Percentiles rank a stretch among this genome's conserved stretches.
Conservation (phyloP, 2,888 invertebrate species). For the Orthonevra nobilis region DNA sequence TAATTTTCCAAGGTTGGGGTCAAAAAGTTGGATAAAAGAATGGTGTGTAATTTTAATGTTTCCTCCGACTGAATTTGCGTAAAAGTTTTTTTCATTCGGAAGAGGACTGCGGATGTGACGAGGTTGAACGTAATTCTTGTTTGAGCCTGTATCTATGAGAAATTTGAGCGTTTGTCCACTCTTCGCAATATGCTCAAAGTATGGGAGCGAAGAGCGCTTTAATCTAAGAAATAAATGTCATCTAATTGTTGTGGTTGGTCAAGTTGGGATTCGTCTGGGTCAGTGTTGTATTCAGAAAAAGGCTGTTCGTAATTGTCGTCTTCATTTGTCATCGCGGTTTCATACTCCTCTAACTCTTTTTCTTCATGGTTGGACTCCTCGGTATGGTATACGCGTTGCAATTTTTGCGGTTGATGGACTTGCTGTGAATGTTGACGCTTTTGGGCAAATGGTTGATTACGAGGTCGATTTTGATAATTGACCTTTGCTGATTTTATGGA, state of each 20-base stretch:
- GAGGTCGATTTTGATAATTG: conserved; percentile 10
- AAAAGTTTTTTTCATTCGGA: conserved; percentile 40
- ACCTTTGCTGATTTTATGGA: conserved; percentile 9
- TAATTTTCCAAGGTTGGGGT: conserved; percentile 13
- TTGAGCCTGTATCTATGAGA: conserved; percentile 20
- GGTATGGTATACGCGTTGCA: conserved; percentile 25
- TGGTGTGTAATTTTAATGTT: conserved; percentile 42
- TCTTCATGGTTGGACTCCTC: conserved; percentile 21
- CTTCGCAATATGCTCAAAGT: conserved; percentile 21
- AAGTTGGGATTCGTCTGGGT: conserved; percentile 6
- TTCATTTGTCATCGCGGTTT: conserved; percentile 7
- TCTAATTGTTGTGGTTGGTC: conserved; percentile 22
- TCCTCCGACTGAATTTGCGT: conserved; percentile 40
- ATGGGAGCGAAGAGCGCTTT: conserved; percentile 31
- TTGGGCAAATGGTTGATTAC: background rate
- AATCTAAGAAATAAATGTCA: conserved; percentile 44
- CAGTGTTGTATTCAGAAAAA: background rate
- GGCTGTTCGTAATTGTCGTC: conserved; percentile 21
- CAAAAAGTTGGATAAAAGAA: conserved; percentile 6
- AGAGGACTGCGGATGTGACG: conserved; percentile 26
- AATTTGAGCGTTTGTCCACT: conserved; percentile 24
- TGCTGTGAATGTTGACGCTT: conserved; percentile 40
- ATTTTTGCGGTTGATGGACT: conserved; percentile 20
- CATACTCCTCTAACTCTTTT: conserved; percentile 16
- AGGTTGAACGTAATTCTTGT: conserved; percentile 27